A percentile compares a stretch with the other conserved stretches of the same genome.
These are phyloP conservation scores for Pempheris klunzingeri DNA, from an alignment of 2,797 vertebrate genomes.

Conservation along the genomic window DNA sequence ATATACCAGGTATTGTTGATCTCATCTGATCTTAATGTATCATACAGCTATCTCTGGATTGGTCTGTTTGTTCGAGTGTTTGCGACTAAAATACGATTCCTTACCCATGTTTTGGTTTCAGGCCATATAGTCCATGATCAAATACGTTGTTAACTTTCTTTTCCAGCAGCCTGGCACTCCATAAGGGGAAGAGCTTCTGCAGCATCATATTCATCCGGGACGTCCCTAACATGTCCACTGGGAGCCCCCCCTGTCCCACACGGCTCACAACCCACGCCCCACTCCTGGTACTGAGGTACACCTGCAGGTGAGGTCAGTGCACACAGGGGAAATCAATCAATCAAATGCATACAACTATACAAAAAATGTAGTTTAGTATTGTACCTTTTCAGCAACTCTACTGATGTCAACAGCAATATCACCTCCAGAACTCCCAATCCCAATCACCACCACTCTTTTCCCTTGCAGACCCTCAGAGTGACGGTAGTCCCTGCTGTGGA, in stretches of 20 bases:
- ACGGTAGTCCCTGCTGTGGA: slow-evolving; percentile 84
- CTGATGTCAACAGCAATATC: slow-evolving; percentile 83
- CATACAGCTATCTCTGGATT: too few species aligned
- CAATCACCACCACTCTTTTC: slow-evolving; percentile 83
- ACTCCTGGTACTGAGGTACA: slow-evolving; percentile 80
- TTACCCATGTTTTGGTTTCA: slow-evolving; percentile 90
- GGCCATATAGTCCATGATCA: slow-evolving; percentile 79
- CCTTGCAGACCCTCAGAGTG: slow-evolving; percentile 75
- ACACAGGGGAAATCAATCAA: too few species aligned
- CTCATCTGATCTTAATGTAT: too few species aligned
- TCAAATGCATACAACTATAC: too few species aligned
- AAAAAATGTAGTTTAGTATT: not conserved
- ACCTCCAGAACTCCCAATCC: slow-evolving; percentile 83
- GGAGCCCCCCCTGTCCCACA: slow-evolving; percentile 71
- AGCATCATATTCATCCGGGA: slow-evolving; percentile 52
- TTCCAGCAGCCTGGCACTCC: slow-evolving; percentile 55
- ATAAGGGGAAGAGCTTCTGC: slow-evolving; percentile 41
- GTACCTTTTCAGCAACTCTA: slow-evolving; percentile 77
- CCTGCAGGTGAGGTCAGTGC: slow-evolving; percentile 63
- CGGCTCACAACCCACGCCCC: slow-evolving; percentile 79
- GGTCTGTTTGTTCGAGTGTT: too few species aligned
- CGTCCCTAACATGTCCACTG: slow-evolving; percentile 53
- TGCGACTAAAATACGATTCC: too few species aligned
- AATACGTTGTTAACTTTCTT: slow-evolving; percentile 69
- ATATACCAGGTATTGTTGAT: too few species aligned